Evolutionary conservation across 2,888 invertebrate species (phyloP).

Genomic region (Nomada fucata): DNA sequence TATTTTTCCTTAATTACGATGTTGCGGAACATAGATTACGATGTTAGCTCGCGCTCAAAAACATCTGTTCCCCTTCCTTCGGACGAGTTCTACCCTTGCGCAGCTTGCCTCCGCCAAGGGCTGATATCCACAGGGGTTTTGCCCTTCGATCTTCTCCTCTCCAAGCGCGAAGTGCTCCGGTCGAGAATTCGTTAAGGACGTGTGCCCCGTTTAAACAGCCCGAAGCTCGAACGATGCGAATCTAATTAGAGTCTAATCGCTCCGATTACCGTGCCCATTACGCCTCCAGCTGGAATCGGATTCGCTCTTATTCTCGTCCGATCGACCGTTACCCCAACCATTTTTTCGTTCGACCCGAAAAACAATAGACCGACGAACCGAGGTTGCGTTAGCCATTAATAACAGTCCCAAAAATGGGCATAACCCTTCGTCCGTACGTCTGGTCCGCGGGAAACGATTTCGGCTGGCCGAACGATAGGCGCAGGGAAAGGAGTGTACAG

Average conservation of each 20-base stretch:
- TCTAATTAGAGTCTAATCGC: constrained; percentile 75
- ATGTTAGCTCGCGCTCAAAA: constrained; percentile 83
- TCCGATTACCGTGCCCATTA: constrained; percentile 25
- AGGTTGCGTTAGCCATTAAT: no score
- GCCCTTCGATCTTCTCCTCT: constrained; percentile 75
- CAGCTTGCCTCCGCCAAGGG: constrained; percentile 74
- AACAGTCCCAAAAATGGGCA: no score
- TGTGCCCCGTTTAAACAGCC: constrained; percentile 78
- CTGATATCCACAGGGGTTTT: constrained; percentile 79
- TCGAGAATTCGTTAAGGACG: constrained; percentile 72
- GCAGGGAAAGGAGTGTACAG: not conserved
- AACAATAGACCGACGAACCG: no score
- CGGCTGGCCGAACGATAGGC: not conserved
- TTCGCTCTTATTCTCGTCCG: not conserved
- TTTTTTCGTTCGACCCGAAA: not conserved
- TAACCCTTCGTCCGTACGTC: not conserved
- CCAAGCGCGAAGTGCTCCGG: constrained; percentile 64
- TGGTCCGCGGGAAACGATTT: not conserved
- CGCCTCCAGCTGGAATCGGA: constrained; percentile 13
- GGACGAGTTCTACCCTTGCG: constrained; percentile 74
- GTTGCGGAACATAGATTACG: constrained; percentile 84
- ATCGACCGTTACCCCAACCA: not conserved
- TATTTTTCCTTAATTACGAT: constrained; percentile 84
- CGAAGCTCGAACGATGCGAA: constrained; percentile 72
- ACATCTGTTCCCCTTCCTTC: constrained; percentile 83